phyloP scores from a whole-genome alignment of 2,797 vertebrate genomes.

The Erethizon dorsatum region DNA sequence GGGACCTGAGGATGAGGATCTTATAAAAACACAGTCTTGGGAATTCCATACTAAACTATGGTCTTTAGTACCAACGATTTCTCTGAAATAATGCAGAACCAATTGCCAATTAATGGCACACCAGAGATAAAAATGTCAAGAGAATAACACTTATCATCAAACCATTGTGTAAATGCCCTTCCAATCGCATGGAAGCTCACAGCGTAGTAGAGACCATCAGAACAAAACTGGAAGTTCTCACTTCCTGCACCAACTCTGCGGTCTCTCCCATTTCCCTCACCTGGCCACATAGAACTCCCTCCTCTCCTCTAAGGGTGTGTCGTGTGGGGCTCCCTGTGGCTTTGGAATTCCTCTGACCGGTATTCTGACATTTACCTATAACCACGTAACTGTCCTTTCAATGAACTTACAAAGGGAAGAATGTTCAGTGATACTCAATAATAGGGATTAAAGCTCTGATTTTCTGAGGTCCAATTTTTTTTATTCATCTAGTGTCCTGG shows the following conservation, averaged over 20 bases:
- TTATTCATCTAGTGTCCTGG: neutral
- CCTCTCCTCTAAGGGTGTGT: neutral
- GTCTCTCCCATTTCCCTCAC: too few species aligned
- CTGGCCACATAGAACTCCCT: neutral
- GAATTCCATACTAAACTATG: neutral
- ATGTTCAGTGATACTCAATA: neutral
- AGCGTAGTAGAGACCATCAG: neutral
- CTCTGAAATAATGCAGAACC: neutral
- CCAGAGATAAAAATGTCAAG: neutral
- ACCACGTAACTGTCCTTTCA: neutral
- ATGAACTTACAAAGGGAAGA: neutral
- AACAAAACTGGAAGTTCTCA: neutral
- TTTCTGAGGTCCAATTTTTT: constrained; percentile 25
- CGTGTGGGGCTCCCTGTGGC: neutral
- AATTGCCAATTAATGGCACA: neutral
- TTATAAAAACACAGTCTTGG: neutral
- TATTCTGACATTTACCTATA: neutral
- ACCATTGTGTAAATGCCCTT: fast-evolving
- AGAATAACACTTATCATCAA: neutral
- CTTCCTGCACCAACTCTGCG: neutral
- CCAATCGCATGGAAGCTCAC: neutral
- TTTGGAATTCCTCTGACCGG: neutral
- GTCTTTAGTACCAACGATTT: neutral
- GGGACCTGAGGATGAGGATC: neutral
- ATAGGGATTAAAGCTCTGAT: neutral